Evolutionary conservation across 1,140 invertebrate species (phyloP), one percentile per base, ranked within the genome.

Genomic region (Zaprionus capensis): DNA sequence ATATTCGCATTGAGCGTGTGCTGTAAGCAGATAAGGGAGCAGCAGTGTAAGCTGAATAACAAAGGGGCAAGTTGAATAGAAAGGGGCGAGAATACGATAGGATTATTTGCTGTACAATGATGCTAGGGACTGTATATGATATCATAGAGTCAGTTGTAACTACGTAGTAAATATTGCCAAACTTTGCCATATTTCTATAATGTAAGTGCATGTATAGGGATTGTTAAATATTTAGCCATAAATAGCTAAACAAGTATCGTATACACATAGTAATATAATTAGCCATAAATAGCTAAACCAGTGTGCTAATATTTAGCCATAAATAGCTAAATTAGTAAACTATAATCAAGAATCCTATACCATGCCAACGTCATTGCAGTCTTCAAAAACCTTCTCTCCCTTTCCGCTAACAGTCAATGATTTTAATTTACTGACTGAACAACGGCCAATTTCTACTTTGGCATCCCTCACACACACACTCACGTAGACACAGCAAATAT

Each of bases 401-500:
- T 9, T 11, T 34, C 31, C 9, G 31, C 31, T 34, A 34, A 34
- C 31, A 34, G 9, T 34, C 31, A 34, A 34, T 0, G 31, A 34
- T 34, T 34, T 57, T 46, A 58, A 59, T 72, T 59, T 38, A 55
- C 24, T 24, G 34, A 61, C 44, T 59, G 26, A 34, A 9, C 38
- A 20, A 17, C 20, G 28, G 15, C 55, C 64, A 67, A 67, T 68
- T 73, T 66, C 31, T 28, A 46, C 53, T 38, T 11, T 69, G 17
- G 46, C 41, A 62, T 34, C 9, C 31, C 31, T 11, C 31, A 41
- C 26, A 53, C 44, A 44, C 5, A 15, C 49, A 56, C 5, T 44
- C 46, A 38, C 12, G 6, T n/a, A 46, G n/a, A 26, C 44, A 38
- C 7, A n/a, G 7, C 53, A 72, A 76, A 66, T 71, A 76, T 61